These are phyloP conservation scores for Erpornis zantholeuca DNA, from an alignment of 2,113 vertebrate species.

Conservation along the genomic window DNA sequence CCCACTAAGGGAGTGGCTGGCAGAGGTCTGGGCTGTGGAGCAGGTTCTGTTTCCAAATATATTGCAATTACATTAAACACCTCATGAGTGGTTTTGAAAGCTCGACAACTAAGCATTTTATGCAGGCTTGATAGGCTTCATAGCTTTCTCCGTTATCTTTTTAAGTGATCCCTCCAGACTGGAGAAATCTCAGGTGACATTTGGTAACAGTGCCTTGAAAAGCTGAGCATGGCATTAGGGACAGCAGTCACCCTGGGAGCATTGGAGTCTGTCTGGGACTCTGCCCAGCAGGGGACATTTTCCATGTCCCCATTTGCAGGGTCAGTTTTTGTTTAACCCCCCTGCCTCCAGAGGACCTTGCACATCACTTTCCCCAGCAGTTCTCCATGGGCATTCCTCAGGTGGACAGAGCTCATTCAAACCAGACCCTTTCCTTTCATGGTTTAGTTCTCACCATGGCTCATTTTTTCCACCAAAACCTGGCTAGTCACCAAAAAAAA, in stretches of 20 bases:
- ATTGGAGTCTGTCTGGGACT: not conserved
- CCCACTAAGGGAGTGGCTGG: not conserved
- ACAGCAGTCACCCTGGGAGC: fast-evolving
- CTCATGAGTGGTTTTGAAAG: not conserved
- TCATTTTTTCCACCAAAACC: not conserved
- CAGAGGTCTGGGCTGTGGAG: not conserved
- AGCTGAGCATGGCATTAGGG: too few relatives aligned
- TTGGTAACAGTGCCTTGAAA: not conserved
- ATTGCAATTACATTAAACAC: not conserved
- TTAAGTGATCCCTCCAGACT: not conserved
- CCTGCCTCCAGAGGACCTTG: not conserved
- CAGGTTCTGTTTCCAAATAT: slow-evolving; percentile 37
- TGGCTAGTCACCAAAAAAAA: not conserved
- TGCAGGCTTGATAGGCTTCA: not conserved
- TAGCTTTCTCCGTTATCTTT: not conserved
- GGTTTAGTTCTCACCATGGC: not conserved
- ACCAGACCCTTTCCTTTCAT: not conserved
- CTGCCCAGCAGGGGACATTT: not conserved
- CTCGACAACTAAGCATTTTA: not conserved
- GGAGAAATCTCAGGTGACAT: not conserved
- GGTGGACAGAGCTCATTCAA: not conserved
- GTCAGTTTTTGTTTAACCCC: not conserved
- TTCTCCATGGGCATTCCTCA: not conserved
- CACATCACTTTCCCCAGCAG: not conserved
- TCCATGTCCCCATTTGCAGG: not conserved